Base-by-base conservation (phyloP, 1,140 invertebrate species). In the Gonioctena quinquepunctata region DNA sequence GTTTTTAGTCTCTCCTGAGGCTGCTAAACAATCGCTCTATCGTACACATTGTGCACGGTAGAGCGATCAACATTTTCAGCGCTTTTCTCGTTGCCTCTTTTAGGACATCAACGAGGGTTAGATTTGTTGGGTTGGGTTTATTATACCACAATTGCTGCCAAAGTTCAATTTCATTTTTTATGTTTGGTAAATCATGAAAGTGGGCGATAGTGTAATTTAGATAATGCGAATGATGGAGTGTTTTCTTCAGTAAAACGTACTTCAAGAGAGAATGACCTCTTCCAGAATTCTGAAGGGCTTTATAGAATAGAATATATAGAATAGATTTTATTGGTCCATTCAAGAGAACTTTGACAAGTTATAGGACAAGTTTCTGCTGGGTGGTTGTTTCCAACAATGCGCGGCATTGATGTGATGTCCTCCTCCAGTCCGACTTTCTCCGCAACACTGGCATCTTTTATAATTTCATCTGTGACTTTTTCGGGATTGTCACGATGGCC, bases 401-500 rank as follows among this genome's bases (percentile, higher is more conserved):
- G 57, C 13, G 64, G 54, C 19, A 69, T 42, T 54, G 60, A 73
- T 28, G 65, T 78, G 22, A 75, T 75, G 26, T 77, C 70, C 73
- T 77, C 71, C 71, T 78, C 68, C 66, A 76, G 61, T 26, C 68
- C 68, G 71, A 71, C 54, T 74, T 71, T 54, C 33, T 54, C 25
- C n/a, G 19, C 56, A 59, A 59, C 21, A 59, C 19, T 22, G 23
- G 56, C 56, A 23, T 71, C 69, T 70, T 70, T 78, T 73, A 80
- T 71, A 76, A 77, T 77, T 77, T 80, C 70, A 67, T 76, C 74
- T 73, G 65, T 73, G 25, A 77, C 71, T 75, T 66, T 78, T 77
- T 75, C 74, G 16, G 74, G 54, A 75, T 68, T 62, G 7, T 73
- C 69, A 64, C 72, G 69, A 48, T 68, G 64, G 70, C 60, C 74